Conservation (phyloP, 2,888 invertebrate species). For the Pristionchus arcanus region DNA sequence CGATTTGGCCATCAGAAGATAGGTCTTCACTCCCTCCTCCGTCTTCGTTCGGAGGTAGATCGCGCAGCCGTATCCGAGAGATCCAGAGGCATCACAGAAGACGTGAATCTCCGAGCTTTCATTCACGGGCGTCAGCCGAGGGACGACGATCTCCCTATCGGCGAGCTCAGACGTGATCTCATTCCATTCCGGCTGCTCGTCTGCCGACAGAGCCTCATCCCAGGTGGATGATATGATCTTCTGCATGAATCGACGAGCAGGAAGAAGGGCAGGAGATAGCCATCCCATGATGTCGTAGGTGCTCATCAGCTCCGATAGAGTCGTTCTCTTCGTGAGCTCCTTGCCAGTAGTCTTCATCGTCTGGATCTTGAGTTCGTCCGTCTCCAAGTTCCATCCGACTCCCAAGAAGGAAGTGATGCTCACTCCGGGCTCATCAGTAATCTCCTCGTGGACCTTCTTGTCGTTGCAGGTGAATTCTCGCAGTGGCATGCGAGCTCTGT, state of each 20-base stretch:
- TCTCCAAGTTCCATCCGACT: conserved; percentile 54
- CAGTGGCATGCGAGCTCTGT: not conserved
- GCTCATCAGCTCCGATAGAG: conserved; percentile 20
- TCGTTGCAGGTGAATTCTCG: conserved; percentile 35
- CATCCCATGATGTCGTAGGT: conserved; percentile 60
- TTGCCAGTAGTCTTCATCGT: conserved; percentile 10
- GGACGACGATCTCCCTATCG: not conserved
- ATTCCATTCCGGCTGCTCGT: conserved; percentile 49
- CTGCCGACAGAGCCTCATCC: conserved; percentile 32
- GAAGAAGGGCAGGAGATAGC: conserved; percentile 56
- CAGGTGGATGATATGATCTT: conserved; percentile 48
- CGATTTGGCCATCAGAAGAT: conserved; percentile 55
- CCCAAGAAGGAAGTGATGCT: conserved; percentile 57
- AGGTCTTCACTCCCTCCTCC: not conserved
- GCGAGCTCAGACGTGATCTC: not conserved
- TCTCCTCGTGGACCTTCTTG: not conserved
- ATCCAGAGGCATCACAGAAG: conserved; percentile 56
- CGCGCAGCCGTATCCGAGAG: conserved; percentile 21
- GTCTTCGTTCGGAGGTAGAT: conserved; percentile 47
- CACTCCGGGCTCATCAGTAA: not conserved
- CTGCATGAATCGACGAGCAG: conserved; percentile 58
- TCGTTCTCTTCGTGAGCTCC: conserved; percentile 49
- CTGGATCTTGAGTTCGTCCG: conserved; percentile 46
- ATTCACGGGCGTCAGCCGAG: not conserved
- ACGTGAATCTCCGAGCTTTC: conserved; percentile 37